These are phyloP conservation scores for Andricus grossulariae DNA, from an alignment of 1,140 invertebrate species.

Conservation along the genomic window DNA sequence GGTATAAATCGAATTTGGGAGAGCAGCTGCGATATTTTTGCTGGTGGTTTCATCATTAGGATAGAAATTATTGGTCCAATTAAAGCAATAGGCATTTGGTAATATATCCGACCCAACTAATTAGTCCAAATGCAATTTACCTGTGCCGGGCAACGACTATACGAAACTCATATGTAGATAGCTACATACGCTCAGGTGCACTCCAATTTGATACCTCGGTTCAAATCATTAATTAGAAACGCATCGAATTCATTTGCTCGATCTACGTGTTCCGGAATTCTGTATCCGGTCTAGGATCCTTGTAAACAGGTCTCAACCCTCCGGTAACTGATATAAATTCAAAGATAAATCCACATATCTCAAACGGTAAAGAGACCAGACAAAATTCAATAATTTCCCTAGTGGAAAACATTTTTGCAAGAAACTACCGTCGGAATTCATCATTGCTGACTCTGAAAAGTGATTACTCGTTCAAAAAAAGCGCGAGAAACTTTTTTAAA, in stretches of 20 bases:
- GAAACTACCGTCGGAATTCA: too few relatives aligned
- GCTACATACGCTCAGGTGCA: conserved; percentile 65
- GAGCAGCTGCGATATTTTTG: conserved; percentile 8
- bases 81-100: conserved; percentile 71
- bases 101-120: conserved; percentile 72
- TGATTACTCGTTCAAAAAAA: too few relatives aligned
- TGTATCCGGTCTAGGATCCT: background rate
- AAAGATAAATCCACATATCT: background rate
- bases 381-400: too few relatives aligned
- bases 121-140: conserved; percentile 74
- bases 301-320: conserved; percentile 24
- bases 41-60: conserved; percentile 22
- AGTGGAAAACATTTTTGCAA: too few relatives aligned
- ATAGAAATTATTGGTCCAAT: conserved; percentile 70
- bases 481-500: too few relatives aligned
- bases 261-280: conserved; percentile 46
- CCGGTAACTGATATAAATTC: background rate
- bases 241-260: conserved; percentile 67
- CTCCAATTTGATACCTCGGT: conserved; percentile 72
- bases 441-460: too few relatives aligned
- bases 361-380: too few relatives aligned
- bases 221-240: conserved; percentile 73
- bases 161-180: conserved; percentile 56
- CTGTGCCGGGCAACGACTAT: conserved; percentile 66
- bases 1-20: background rate